Conservation (phyloP, 2,888 invertebrate genomes). For the Brachypalpus laphriformis region DNA sequence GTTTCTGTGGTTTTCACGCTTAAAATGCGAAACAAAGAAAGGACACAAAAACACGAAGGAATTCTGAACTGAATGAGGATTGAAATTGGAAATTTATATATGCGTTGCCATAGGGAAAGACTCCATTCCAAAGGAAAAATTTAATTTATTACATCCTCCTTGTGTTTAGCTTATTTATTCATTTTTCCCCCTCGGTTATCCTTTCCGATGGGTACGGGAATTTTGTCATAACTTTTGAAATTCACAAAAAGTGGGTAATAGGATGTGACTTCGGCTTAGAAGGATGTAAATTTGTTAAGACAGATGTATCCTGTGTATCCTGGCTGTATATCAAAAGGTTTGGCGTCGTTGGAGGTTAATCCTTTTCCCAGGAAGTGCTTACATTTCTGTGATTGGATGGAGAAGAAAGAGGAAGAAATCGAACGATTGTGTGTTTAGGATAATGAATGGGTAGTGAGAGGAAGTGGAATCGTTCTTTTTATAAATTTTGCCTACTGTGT, state of each 20-base stretch:
- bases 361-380: not conserved
- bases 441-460: not conserved
- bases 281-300: not conserved
- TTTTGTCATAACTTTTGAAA: not conserved
- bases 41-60: not conserved
- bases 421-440: not conserved
- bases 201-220: not conserved
- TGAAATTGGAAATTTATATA: constrained; percentile 11
- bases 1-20: not conserved
- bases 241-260: not conserved
- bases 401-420: not conserved
- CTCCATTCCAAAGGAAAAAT: not conserved
- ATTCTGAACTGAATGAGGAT: not conserved
- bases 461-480: not conserved
- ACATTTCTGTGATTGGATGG: not conserved
- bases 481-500: not conserved
- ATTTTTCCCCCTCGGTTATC: not conserved
- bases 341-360: not conserved
- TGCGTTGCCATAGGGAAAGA: not conserved
- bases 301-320: not conserved
- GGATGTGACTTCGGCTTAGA: not conserved
- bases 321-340: not conserved
- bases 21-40: constrained; percentile 4
- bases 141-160: constrained; percentile 6
- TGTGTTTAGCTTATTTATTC: not conserved